Evolutionary conservation across 2,888 invertebrate genomes (phyloP), one percentile per base, ranked within the genome.

Genomic region (Cephus pygmeus): DNA sequence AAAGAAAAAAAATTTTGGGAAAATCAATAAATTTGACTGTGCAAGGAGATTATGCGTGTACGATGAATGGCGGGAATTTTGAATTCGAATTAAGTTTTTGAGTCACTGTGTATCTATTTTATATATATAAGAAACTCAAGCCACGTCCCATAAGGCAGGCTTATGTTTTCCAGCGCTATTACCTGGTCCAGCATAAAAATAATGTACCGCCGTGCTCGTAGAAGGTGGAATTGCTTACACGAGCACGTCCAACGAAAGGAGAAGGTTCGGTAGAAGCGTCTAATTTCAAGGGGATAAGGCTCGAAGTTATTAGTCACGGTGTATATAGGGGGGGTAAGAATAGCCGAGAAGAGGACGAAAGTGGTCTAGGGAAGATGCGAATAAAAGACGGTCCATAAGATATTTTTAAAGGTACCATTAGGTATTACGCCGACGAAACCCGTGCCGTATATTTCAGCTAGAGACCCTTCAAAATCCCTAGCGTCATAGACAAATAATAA

Each of bases 261-360:
- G 15, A 33, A 69, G 69, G 69, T 69, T 31, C 31, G 69, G 69
- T 69, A 15, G 69, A 69, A 30, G 33, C 30, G 69, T 69, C 69
- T 69, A 69, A 69, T 69, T 69, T 69, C 40, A 40, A 33, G 69
- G 69, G 69, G 69, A 69, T 69, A 69, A 69, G 69, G 30, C 69
- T 30, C 69, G 30, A n/a, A 33, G 69, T 69, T 69, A 69, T 69
- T 69, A 33, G 69, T 69, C 30, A 33, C 33, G 6, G 40, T 15
- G 40, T 40, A 40, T 40, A 15, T 15, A 15, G 12, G 12, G 35
- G 2, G 0, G 15, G 40, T 15, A 40, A 40, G 40, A 40, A 15
- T 40, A 40, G 40, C 15, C 11, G 15, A 30, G 69, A 69, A 6
- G 30, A 69, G 69, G 69, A 33, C 2, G 30, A 15, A 69, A 69